Percentiles rank a stretch among this genome's conserved stretches.
phyloP scores from a whole-genome alignment of 1,140 invertebrate species.

The Philopotamus ludificatus region DNA sequence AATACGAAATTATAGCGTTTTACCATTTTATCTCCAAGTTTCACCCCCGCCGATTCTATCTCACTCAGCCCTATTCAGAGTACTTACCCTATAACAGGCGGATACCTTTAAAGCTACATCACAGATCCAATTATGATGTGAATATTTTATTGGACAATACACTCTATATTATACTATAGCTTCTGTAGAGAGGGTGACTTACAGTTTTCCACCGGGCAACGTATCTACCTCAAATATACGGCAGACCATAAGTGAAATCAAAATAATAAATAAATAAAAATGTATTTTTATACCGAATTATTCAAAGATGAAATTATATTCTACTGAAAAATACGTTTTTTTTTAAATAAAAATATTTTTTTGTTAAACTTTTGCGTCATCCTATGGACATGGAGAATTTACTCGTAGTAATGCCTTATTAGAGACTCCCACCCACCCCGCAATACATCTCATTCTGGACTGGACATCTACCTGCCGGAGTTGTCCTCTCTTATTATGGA shows the following conservation, averaged over 20 bases:
- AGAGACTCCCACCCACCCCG: constrained; percentile 6
- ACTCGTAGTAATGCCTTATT: constrained; percentile 22
- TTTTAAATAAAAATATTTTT: too few species aligned
- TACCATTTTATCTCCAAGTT: too few species aligned
- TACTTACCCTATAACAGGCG: neutral
- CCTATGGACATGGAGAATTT: neutral
- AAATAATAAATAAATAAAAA: too few species aligned
- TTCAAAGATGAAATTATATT: too few species aligned
- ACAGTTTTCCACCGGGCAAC: constrained; percentile 24
- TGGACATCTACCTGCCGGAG: constrained; percentile 17
- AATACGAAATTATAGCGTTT: too few species aligned
- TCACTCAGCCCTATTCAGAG: too few species aligned
- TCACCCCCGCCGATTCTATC: too few species aligned
- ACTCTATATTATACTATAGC: constrained; percentile 34
- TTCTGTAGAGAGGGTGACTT: constrained; percentile 13
- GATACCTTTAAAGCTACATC: constrained; percentile 37
- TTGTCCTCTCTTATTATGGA: constrained; percentile 14
- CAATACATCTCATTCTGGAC: constrained; percentile 25
- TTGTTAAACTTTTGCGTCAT: too few species aligned
- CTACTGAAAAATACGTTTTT: too few species aligned
- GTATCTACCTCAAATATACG: constrained; percentile 13
- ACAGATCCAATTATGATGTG: constrained; percentile 43
- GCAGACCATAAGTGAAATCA: too few species aligned
- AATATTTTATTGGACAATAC: constrained; percentile 43
- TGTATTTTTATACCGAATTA: too few species aligned